phyloP scores from a whole-genome alignment of 2,797 vertebrate genomes.

The Chiloscyllium punctatum region DNA sequence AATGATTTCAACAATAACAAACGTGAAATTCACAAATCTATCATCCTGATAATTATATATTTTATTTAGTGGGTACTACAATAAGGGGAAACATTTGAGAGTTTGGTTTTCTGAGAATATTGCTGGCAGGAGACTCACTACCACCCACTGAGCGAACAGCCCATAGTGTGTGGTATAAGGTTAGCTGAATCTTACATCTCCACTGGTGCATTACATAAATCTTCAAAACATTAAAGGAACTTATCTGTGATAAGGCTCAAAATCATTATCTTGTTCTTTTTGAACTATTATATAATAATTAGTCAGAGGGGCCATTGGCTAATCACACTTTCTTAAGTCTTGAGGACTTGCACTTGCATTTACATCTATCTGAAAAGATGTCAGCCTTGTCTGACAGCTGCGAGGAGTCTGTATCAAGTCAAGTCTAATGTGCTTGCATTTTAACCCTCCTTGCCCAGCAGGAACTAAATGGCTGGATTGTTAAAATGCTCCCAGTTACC shows the following conservation, averaged over 20 bases:
- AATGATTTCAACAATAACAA: background rate
- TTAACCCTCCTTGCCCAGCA: background rate
- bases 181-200: background rate
- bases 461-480: background rate
- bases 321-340: background rate
- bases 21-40: background rate
- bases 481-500: background rate
- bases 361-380: background rate
- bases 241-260: background rate
- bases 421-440: background rate
- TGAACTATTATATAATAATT: background rate
- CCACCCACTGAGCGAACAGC: background rate
- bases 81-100: background rate
- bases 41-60: background rate
- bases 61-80: background rate
- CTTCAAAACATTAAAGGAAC: background rate
- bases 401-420: background rate
- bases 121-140: background rate
- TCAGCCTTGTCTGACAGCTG: background rate
- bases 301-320: background rate
- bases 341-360: background rate
- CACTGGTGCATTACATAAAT: background rate
- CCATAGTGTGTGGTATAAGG: constrained; percentile 9
- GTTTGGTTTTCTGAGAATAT: background rate
- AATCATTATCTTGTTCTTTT: background rate